Evolutionary conservation across 2,797 vertebrate genomes (phyloP), one percentile per base, ranked within the genome.

Genomic region (Acridotheres tristis): DNA sequence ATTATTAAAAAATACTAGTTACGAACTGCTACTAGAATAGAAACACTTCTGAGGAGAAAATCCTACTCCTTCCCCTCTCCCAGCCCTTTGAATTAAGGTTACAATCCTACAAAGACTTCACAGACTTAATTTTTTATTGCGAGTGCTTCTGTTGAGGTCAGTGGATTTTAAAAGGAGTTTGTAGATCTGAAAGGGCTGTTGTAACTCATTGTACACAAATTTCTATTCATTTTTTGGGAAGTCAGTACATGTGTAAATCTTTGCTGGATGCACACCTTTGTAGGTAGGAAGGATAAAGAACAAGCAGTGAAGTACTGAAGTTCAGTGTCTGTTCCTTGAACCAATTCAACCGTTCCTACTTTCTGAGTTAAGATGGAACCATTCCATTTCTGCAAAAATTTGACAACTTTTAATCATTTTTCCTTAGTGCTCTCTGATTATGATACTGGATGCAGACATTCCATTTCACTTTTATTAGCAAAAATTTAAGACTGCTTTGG

Each of bases 41-140:
- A 76, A 92, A 61, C 11, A 55, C n/a, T 75, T 58, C 27, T 1
- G 30, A 84, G 30, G 36, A 87, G 55, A 90, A 90, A 91, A 78
- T 89, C 25, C 9, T 77, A 9, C 10, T 87, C 21, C n/a, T 89
- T 92, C 12, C 69, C 36, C 5, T 91, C 21, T 58, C 43, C 20
- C 38, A 81, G 22, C 30, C 48, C 69, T 94, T 66, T 84, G 85
- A 88, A 72, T 81, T 94, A 82, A 90, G 26, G 55, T 88, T 69
- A 84, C 7, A 14, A 63, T 94, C 48, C 40, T 73, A 75, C n/a
- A 88, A 78, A 86, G 21, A 53, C 74, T 88, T 91, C 59, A 47
- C 71, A 79, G 71, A 75, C 36, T 72, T 72, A 13, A 51, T 91
- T 88, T 88, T 88, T 86, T 90, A 61, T 73, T 82, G 66, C 6